Evolutionary conservation across 1,140 invertebrate genomes (phyloP), one percentile per base, ranked within the genome.

Genomic region (Drosophila saltans): DNA sequence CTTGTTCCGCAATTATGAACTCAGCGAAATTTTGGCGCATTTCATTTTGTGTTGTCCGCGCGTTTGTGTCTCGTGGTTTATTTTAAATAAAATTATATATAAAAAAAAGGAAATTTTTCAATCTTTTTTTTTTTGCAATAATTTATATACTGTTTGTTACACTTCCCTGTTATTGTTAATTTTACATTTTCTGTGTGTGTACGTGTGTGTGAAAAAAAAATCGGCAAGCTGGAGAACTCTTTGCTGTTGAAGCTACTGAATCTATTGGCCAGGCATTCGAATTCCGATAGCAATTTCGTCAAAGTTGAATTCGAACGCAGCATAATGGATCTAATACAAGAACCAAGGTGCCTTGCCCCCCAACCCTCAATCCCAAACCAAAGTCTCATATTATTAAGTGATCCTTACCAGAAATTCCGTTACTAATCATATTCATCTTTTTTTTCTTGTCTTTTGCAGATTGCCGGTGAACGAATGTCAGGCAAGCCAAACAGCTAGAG

Each of bases 391-490:
- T 24, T 39, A n/a, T 8, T 24, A 40, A 24, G 2, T 1, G 2
- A 60, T 28, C 36, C 10, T 21, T 10, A 2, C 3, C 2, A 41
- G 1, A 48, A 2, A 9, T 24, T 26, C 4, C 5, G 26, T 52
- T 26, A 41, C 24, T 45, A 16, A 33, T 45, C 3, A 2, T 45
- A 10, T 59, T 2, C 9, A 21, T 11, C 16, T 10, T 10, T 33
- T 21, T 9, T 3, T 8, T 43, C 33, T 39, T 36, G 1, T 60
- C 33, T 21, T 36, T 95, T 95, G 1, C 93, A 96, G 96, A 94
- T 95, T 96, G 95, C 95, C 95, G 94, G 95, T 95, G 91, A 97
- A 96, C 94, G 96, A 97, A 94, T 97, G 96, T 95, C 95, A 96
- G 94, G 95, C 95, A 94, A 95, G 94, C 92, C 94, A 94, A 91